Conservation (phyloP, 2,113 vertebrate genomes). For the Pycnonotus jocosus region DNA sequence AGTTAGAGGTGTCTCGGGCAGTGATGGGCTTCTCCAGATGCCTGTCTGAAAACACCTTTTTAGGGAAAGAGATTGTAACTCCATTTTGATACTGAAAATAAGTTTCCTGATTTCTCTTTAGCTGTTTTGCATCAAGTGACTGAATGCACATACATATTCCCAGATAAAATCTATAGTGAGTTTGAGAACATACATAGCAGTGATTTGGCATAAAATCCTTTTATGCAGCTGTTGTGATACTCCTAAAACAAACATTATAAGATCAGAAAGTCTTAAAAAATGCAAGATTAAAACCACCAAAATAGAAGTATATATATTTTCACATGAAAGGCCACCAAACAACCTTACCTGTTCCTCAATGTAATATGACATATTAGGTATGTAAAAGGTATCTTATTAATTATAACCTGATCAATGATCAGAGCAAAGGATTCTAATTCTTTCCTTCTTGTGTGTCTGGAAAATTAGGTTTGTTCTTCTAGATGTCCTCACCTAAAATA, state of each 20-base stretch:
- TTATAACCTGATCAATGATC: not conserved
- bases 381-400: not conserved
- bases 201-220: slow-evolving; percentile 10
- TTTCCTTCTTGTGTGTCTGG: not conserved
- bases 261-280: not conserved
- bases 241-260: slow-evolving; percentile 6
- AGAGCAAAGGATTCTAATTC: not conserved
- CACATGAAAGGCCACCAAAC: not conserved
- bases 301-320: not conserved
- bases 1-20: not conserved
- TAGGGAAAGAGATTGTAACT: not conserved
- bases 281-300: not conserved
- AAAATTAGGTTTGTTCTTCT: not conserved
- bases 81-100: not conserved
- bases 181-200: not conserved
- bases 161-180: not conserved
- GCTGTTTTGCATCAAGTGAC: not conserved
- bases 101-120: not conserved
- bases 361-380: fast-evolving
- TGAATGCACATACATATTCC: not conserved
- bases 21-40: not conserved
- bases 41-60: not conserved
- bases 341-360: not conserved
- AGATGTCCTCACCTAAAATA: not conserved
- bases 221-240: not conserved